These are phyloP conservation scores for Pygocentrus nattereri DNA, from an alignment of 2,797 vertebrate species.

Conservation along the genomic window DNA sequence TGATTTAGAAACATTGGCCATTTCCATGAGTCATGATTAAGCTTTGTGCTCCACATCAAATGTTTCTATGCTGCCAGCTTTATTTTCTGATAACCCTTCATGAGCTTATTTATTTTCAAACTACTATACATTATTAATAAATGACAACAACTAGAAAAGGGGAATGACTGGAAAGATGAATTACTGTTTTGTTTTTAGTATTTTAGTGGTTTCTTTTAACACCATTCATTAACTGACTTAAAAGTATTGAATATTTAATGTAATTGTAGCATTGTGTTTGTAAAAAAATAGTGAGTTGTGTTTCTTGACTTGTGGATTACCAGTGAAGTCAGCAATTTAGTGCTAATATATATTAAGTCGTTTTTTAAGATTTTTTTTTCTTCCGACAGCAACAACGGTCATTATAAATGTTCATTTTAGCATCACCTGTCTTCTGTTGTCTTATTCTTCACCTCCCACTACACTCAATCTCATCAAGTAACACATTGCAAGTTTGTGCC, in stretches of 20 bases:
- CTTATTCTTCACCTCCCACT: constrained; percentile 91
- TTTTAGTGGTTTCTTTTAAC: constrained; percentile 89
- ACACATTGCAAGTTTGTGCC: constrained; percentile 86
- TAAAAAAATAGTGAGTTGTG: constrained; percentile 90
- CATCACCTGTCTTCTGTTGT: constrained; percentile 98
- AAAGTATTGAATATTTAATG: constrained; percentile 90
- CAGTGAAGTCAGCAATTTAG: constrained; percentile 91
- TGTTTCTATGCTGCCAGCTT: constrained; percentile 86
- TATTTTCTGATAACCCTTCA: constrained; percentile 81
- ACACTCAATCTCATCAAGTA: constrained; percentile 89
- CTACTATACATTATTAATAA: constrained; percentile 83
- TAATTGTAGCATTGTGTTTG: constrained; percentile 91
- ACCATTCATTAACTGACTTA: constrained; percentile 90
- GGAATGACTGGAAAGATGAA: constrained; percentile 87
- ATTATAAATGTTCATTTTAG: constrained; percentile 98
- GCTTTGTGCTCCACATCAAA: constrained; percentile 80
- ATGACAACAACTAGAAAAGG: constrained; percentile 82
- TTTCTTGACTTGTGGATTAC: constrained; percentile 94
- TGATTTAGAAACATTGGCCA: constrained; percentile 63
- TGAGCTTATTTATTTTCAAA: constrained; percentile 86
- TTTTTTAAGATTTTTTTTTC: constrained; percentile 78
- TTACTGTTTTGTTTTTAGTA: constrained; percentile 85
- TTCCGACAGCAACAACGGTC: constrained; percentile 89
- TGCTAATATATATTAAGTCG: constrained; percentile 91
- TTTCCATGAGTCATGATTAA: constrained; percentile 75